Evolutionary conservation across 2,888 invertebrate species (phyloP), one percentile per base, ranked within the genome.

Genomic region (Cryptosula pallasiana): DNA sequence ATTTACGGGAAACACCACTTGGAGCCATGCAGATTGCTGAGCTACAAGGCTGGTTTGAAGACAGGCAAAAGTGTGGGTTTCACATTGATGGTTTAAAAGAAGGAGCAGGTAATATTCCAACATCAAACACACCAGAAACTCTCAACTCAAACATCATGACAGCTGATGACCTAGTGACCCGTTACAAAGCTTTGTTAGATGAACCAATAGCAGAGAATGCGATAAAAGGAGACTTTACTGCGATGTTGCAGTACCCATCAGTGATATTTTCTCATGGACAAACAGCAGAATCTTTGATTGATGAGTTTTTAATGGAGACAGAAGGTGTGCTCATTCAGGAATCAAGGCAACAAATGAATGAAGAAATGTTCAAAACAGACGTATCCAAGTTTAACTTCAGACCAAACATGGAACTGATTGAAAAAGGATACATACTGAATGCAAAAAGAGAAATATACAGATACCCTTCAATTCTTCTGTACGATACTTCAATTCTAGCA

Each of bases 21-120:
- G 55, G 25, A 3, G 5, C n/a, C 25, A 55, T 55, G 55, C n/a
- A 20, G 25, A 55, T 55, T n/a, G 3, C 9, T n/a, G 55, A 55
- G 25, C 23, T 55, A 55, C 5, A 5, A 55, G 23, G 23, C n/a
- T n/a, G n/a, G n/a, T n/a, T n/a, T n/a, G n/a, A n/a, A n/a, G n/a
- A n/a, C n/a, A n/a, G n/a, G n/a, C 55, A 55, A 3, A 55, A 3
- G 25, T 23, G 55, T 55, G 55, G 55, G 3, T 55, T 55, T 55
- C 16, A 55, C 16, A 55, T 55, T 16, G 55, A 55, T n/a, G 55
- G 55, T 16, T 55, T 55, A 55, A 55, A 55, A 55, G 23, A 55
- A n/a, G 25, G 5, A n/a, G 55, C 55, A 5, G 55, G 55, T n/a
- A 55, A 55, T 55, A 55, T 55, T 23, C 55, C 55, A 55, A 55